phyloP scores from a whole-genome alignment of 1,140 invertebrate genomes.

The Brachionus paranguensis region DNA sequence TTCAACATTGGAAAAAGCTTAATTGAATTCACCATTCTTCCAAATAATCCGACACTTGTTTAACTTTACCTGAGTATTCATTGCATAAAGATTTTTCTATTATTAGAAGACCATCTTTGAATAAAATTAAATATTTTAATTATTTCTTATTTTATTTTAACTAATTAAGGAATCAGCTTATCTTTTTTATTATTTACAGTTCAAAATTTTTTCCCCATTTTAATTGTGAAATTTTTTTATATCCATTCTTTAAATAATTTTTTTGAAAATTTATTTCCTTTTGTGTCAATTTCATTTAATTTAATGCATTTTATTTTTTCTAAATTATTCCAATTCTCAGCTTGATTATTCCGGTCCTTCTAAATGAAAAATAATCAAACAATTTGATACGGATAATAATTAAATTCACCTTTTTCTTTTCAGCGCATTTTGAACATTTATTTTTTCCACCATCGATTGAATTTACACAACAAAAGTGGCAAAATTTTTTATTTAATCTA shows the following conservation, averaged over 20 bases:
- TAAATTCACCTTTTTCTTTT: not conserved
- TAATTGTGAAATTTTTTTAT: too few species aligned
- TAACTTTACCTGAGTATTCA: too few species aligned
- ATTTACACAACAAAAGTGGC: not conserved
- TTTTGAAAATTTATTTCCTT: not conserved
- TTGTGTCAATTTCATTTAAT: not conserved
- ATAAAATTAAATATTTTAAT: too few species aligned
- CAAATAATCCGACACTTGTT: not conserved
- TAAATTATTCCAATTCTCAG: not conserved
- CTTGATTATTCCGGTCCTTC: not conserved
- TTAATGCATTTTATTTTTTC: not conserved
- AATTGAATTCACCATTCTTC: not conserved
- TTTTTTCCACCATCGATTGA: not conserved
- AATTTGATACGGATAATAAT: not conserved
- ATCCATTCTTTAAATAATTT: not conserved
- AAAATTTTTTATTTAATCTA: not conserved
- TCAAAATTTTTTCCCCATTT: too few species aligned
- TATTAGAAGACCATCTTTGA: too few species aligned
- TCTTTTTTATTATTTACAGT: too few species aligned
- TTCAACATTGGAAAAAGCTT: too few species aligned
- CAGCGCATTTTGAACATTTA: not conserved
- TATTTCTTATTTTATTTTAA: too few species aligned
- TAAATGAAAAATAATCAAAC: not conserved
- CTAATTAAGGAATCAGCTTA: too few species aligned
- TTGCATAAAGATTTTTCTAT: too few species aligned